Evolutionary conservation across 2,797 vertebrate species (phyloP).

Genomic region (Gallinago stenura): DNA sequence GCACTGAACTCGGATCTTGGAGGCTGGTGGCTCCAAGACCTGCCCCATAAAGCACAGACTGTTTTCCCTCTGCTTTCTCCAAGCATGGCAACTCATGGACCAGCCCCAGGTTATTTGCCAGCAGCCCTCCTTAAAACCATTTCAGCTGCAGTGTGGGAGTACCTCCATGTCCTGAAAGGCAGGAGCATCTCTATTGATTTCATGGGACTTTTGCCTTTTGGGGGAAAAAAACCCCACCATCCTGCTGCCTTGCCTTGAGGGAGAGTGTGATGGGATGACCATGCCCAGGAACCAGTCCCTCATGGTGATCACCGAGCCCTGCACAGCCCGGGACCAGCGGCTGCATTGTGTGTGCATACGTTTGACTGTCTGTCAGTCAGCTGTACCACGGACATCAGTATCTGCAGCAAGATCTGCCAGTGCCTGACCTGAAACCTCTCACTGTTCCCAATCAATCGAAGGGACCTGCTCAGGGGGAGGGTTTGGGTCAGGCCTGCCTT

Average conservation of each 20-base stretch:
- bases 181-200: not conserved
- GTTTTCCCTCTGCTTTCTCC: not conserved
- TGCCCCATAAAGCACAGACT: not conserved
- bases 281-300: not conserved
- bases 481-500: not conserved
- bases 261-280: not conserved
- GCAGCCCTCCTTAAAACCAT: not conserved
- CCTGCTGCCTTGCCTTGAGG: not conserved
- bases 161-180: not conserved
- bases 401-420: not conserved
- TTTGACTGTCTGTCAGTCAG: not conserved
- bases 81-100: not conserved
- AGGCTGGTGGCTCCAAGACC: not conserved
- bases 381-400: fast-evolving
- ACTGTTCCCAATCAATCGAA: not conserved
- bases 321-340: not conserved
- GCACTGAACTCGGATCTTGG: not conserved
- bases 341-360: not conserved
- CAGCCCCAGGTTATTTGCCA: not conserved
- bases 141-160: not conserved
- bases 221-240: not conserved
- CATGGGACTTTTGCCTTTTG: not conserved
- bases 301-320: fast-evolving
- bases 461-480: not conserved
- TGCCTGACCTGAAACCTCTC: not conserved